Conservation (phyloP, 2,113 vertebrate genomes). For the Edolisoma coerulescens region DNA sequence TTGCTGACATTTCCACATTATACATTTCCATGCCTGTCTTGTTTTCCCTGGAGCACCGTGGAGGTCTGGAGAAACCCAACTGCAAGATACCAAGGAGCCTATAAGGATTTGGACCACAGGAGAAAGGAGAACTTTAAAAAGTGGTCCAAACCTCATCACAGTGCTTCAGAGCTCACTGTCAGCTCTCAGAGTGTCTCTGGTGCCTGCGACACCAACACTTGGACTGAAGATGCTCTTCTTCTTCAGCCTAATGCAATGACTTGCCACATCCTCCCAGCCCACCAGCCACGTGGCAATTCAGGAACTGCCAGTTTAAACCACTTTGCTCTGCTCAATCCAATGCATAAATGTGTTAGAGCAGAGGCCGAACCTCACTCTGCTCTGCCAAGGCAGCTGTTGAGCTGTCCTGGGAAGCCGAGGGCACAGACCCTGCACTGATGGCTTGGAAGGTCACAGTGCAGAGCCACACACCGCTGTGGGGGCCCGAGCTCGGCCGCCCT, state of each 20-base stretch:
- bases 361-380: background rate
- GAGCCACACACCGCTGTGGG: accelerated
- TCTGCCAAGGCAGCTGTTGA: background rate
- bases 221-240: background rate
- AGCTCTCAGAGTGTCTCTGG: background rate
- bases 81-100: background rate
- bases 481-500: accelerated
- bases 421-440: accelerated
- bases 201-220: background rate
- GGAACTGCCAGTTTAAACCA: background rate
- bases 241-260: accelerated
- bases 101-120: background rate
- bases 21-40: background rate
- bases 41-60: background rate
- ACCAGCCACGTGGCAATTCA: accelerated
- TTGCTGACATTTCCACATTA: background rate
- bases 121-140: background rate
- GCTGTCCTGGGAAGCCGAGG: background rate
- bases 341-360: background rate
- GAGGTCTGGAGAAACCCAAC: background rate
- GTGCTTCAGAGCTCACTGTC: background rate
- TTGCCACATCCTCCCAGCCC: background rate
- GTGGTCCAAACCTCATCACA: background rate
- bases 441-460: accelerated
- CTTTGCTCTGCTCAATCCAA: background rate